Evolutionary conservation across 2,113 vertebrate species (phyloP), one percentile per base, ranked within the genome.

Genomic region (Irena cyanogastra): DNA sequence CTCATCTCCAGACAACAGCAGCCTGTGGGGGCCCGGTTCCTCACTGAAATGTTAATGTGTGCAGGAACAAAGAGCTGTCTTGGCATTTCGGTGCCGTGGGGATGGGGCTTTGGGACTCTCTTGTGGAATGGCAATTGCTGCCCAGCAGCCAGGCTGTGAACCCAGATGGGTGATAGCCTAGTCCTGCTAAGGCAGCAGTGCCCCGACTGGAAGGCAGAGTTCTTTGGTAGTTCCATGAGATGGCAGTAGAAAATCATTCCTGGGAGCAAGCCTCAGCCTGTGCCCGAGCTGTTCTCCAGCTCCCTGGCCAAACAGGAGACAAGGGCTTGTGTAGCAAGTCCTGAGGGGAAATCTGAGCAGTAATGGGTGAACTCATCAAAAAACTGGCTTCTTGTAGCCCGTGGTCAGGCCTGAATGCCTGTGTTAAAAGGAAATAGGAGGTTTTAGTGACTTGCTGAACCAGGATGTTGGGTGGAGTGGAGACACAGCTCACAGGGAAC

Each of bases 171-270:
- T 3, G 54, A 41, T n/a, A 20, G 3, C 71, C 61, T 6, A 3
- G 49, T 49, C 66, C 71, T 22, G 66, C 7, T 11, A 13, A 65
- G 30, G 9, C 24, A 15, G 35, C 59, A 16, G 45, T 21, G 11
- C 39, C 17, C 60, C 4, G 27, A 0, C 39, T 59, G 45, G 57
- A 44, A 47, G 28, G 17, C 1, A 16, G 49, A 61, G 70, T 90
- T 96, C 53, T 27, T 60, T 24, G 6, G 20, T 14, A 19, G 45
- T 11, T 92, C 97, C 97, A 93, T 94, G 71, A 97, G 97, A n/a
- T 97, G 98, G 97, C 97, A 95, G 97, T 35, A 97, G 95, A 78
- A 77, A 89, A 85, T 79, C 93, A 10, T 63, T 59, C 56, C 72
- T 91, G 0, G 2, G n/a, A 44, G 18, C 2, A 2, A 64, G 39